Evolutionary conservation across 2,888 invertebrate species (phyloP).

Genomic region (Eurytoma adleriae): DNA sequence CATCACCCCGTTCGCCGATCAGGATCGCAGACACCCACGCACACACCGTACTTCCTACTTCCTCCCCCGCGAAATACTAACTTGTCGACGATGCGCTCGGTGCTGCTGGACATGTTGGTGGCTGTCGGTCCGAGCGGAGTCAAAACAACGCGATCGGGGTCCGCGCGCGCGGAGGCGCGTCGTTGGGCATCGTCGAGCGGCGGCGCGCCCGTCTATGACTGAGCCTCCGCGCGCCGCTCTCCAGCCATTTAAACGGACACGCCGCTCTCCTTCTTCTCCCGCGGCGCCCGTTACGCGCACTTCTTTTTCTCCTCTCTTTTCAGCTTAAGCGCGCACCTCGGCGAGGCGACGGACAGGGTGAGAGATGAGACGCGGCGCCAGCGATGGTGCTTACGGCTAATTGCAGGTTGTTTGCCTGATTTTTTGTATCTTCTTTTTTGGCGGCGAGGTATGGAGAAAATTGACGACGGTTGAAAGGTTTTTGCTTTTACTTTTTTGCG

Average conservation of each 20-base stretch:
- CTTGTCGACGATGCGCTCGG: slow-evolving; percentile 51
- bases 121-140: not conserved
- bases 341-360: too few species aligned
- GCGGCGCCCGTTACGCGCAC: slow-evolving; percentile 23
- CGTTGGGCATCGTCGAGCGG: not conserved
- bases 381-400: too few species aligned
- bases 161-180: not conserved
- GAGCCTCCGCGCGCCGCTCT: not conserved
- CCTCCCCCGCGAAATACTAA: too few species aligned
- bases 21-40: too few species aligned
- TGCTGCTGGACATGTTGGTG: slow-evolving; percentile 29
- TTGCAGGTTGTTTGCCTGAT: too few species aligned
- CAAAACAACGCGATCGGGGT: not conserved
- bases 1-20: too few species aligned
- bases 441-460: too few species aligned
- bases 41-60: too few species aligned
- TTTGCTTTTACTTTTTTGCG: too few species aligned
- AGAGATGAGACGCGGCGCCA: too few species aligned
- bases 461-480: too few species aligned
- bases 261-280: slow-evolving; percentile 20
- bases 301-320: slow-evolving; percentile 5
- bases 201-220: slow-evolving; percentile 2
- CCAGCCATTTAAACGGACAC: slow-evolving; percentile 20
- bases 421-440: too few species aligned
- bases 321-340: not conserved